Percentiles rank a stretch among this genome's conserved stretches.
Evolutionary conservation across 2,888 invertebrate genomes (phyloP).

Genomic region (Hirtodrosophila duncani): DNA sequence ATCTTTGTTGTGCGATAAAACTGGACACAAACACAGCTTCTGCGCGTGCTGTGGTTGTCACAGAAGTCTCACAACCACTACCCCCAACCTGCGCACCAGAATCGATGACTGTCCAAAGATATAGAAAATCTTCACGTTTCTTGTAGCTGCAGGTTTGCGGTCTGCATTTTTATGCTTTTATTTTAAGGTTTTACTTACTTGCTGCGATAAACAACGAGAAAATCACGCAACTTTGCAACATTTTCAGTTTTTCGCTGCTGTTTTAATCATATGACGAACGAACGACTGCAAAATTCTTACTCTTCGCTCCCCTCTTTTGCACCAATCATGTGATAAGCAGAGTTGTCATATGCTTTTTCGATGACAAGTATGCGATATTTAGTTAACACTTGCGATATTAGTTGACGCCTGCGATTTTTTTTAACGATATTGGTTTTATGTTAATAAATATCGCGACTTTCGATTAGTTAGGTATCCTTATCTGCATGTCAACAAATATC

Average conservation of each 20-base stretch:
- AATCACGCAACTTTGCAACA: slow-evolving; percentile 73
- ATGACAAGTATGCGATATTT: too few species aligned
- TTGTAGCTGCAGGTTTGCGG: not conserved
- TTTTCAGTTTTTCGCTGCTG: slow-evolving; percentile 64
- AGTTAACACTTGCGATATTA: too few species aligned
- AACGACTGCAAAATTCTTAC: slow-evolving; percentile 63
- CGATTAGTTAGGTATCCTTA: too few species aligned
- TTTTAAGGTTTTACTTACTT: slow-evolving; percentile 68
- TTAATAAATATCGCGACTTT: too few species aligned
- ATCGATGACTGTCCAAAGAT: slow-evolving; percentile 28
- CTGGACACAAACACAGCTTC: slow-evolving; percentile 21
- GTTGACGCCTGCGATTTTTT: too few species aligned
- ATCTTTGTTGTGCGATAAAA: not conserved
- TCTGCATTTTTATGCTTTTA: not conserved
- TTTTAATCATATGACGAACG: slow-evolving; percentile 78
- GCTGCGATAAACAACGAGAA: slow-evolving; percentile 72
- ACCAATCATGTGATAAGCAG: slow-evolving; percentile 69
- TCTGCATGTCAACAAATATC: too few species aligned
- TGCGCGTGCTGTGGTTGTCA: slow-evolving; percentile 48
- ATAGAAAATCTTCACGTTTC: slow-evolving; percentile 7
- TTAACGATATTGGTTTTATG: too few species aligned
- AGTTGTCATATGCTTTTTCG: too few species aligned
- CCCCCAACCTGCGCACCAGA: slow-evolving; percentile 5
- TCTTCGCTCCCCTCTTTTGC: slow-evolving; percentile 24
- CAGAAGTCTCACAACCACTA: slow-evolving; percentile 18